Conservation (phyloP, 1,140 invertebrate species). For the Lordiphosa mommai region DNA sequence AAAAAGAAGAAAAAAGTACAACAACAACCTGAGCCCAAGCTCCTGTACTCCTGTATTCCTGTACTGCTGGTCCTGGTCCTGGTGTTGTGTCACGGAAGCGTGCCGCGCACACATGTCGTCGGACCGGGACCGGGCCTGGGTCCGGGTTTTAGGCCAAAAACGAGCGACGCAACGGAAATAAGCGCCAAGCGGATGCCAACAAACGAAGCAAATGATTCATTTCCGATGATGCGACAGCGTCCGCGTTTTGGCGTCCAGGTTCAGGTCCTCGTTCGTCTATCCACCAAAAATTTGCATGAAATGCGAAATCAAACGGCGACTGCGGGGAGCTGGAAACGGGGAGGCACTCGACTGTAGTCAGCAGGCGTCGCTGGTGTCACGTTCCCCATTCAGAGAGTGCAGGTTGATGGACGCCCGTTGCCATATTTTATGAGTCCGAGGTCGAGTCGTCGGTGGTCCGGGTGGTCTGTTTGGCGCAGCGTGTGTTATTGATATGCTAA, state of each 20-base stretch:
- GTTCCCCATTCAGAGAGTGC: slow-evolving; percentile 40
- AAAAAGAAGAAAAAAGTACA: background rate
- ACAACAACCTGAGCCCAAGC: slow-evolving; percentile 6
- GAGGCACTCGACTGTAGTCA: slow-evolving; percentile 6
- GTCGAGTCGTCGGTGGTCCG: slow-evolving; percentile 1
- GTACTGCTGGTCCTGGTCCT: slow-evolving; percentile 14
- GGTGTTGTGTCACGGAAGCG: slow-evolving; percentile 71
- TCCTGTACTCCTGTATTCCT: background rate
- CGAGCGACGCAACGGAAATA: slow-evolving; percentile 72
- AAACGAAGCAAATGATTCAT: slow-evolving; percentile 80
- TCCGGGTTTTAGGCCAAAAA: slow-evolving; percentile 36
- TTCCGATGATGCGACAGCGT: slow-evolving; percentile 78
- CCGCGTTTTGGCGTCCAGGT: slow-evolving; percentile 14
- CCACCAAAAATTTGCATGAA: slow-evolving; percentile 72
- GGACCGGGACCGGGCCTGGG: slow-evolving; percentile 4
- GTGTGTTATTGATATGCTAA: slow-evolving; percentile 77
- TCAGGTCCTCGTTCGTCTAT: slow-evolving; percentile 27
- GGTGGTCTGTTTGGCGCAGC: slow-evolving; percentile 20
- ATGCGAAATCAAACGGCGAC: slow-evolving; percentile 65
- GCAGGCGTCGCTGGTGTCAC: slow-evolving; percentile 56
- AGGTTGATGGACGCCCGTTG: slow-evolving; percentile 65
- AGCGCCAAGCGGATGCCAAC: slow-evolving; percentile 78
- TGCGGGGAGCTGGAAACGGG: slow-evolving; percentile 2
- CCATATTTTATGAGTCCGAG: slow-evolving; percentile 65
- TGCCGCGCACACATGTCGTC: slow-evolving; percentile 71